Percentiles rank a stretch among this genome's conserved stretches.
phyloP scores from a whole-genome alignment of 2,113 vertebrate genomes.

The Poeciliopsis prolifica region DNA sequence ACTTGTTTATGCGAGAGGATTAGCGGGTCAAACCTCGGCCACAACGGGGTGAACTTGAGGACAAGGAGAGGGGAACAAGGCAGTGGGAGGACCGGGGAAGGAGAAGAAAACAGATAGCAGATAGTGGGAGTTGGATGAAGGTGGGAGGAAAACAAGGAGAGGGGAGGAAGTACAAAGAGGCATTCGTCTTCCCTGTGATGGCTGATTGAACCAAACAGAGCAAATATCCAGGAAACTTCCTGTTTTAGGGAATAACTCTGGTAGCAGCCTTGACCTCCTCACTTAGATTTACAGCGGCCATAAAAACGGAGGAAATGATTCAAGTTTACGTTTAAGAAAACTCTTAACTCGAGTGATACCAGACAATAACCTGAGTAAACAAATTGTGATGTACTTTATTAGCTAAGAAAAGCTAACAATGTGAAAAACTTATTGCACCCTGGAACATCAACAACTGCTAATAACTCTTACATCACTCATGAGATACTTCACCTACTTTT shows the following conservation, averaged over 20 bases:
- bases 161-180: conserved; percentile 32
- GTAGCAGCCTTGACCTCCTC: conserved; percentile 5
- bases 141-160: background rate
- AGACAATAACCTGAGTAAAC: no score
- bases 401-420: no score
- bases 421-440: no score
- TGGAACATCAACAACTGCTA: no score
- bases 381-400: no score
- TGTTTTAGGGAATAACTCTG: conserved; percentile 37
- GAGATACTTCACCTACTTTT: no score
- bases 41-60: conserved; percentile 55
- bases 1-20: conserved; percentile 53
- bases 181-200: conserved; percentile 10
- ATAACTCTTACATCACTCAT: no score
- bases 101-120: conserved; percentile 24
- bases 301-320: background rate
- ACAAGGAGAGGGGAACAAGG: conserved; percentile 43
- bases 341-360: background rate
- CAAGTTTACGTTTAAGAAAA: background rate
- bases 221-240: conserved; percentile 26
- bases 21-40: conserved; percentile 64
- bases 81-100: conserved; percentile 36
- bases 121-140: conserved; percentile 12
- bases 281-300: background rate
- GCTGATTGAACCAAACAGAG: background rate